phyloP scores from a whole-genome alignment of 2,113 vertebrate genomes.

The Anoura caudifer region DNA sequence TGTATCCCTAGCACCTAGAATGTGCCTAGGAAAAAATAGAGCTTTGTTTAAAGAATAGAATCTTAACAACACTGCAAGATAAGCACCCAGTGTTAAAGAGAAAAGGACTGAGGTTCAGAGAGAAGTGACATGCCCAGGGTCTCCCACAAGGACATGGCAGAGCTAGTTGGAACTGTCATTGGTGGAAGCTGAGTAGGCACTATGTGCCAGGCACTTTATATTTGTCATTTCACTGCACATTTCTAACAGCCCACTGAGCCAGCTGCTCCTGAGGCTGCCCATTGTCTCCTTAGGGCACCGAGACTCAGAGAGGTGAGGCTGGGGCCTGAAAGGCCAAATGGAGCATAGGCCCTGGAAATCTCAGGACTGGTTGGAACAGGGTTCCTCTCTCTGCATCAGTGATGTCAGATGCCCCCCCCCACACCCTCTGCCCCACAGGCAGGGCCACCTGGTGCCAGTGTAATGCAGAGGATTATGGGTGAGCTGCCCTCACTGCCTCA shows the following conservation, averaged over 20 bases:
- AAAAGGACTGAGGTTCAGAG: not conserved
- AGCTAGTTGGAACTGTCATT: not conserved
- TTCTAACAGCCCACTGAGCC: fast-evolving
- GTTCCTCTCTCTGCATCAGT: not conserved
- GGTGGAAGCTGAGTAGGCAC: not conserved
- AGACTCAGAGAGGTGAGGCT: not conserved
- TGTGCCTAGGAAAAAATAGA: not conserved
- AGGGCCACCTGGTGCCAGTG: fast-evolving
- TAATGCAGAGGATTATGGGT: not conserved
- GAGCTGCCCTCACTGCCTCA: not conserved
- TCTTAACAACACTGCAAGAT: not conserved
- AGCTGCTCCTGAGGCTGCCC: fast-evolving
- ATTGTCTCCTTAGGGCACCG: fast-evolving
- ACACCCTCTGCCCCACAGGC: not conserved
- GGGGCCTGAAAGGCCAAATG: not conserved
- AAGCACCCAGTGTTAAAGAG: not conserved
- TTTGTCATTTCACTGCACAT: fast-evolving
- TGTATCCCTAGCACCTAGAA: not conserved
- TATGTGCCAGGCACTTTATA: fast-evolving
- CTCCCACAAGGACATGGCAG: fast-evolving
- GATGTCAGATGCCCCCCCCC: too few species aligned
- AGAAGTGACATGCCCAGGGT: not conserved
- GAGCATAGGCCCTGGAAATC: not conserved
- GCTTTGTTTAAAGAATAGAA: not conserved
- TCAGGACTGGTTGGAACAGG: fast-evolving